Evolutionary conservation across 2,113 vertebrate genomes (phyloP), one percentile per base, ranked within the genome.

Genomic region (Anoura caudifer): DNA sequence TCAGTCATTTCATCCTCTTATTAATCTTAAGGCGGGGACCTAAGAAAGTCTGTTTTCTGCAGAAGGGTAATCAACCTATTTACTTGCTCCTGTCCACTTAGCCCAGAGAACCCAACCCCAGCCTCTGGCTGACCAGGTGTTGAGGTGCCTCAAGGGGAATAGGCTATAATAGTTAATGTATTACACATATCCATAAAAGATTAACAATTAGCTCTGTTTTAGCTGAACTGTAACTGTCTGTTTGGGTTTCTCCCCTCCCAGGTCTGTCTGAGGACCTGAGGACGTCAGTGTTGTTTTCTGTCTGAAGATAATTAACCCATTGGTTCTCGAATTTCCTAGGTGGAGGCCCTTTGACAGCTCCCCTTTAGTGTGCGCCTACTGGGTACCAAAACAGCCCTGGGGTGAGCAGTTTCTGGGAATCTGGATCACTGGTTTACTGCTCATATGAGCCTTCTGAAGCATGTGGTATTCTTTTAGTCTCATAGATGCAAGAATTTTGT

Each of bases 151-250:
- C 7, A 0, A 91, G 96, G 86, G 86, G 52, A 50, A 90, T 24
- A 92, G 79, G 81, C 94, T 43, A 31, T 96, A 75, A 95, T 96
- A 83, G 97, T 98, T 98, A 97, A 98, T 98, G 69, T 96, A 95
- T 97, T 97, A 98, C 97, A 73, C 59, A 56, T 54, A 72, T 95
- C 97, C 94, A 97, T 97, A 96, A 97, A 98, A 97, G 96, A 97
- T 98, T 97, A 98, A 97, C 97, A 96, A 97, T 98, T 97, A 97
- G 96, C 97, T 82, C 61, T 90, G 91, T 50, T 95, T 95, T 94
- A 95, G 92, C 96, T 97, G 97, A 97, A 97, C 96, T 98, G 76
- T 97, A 97, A 98, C 97, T 95, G 96, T 97, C 94, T 98, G 90
- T 97, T 97, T 97, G 97, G 97, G 97, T 97, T 97, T 95, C 67